Conservation (phyloP, 2,888 invertebrate species). For the Mantis religiosa region DNA sequence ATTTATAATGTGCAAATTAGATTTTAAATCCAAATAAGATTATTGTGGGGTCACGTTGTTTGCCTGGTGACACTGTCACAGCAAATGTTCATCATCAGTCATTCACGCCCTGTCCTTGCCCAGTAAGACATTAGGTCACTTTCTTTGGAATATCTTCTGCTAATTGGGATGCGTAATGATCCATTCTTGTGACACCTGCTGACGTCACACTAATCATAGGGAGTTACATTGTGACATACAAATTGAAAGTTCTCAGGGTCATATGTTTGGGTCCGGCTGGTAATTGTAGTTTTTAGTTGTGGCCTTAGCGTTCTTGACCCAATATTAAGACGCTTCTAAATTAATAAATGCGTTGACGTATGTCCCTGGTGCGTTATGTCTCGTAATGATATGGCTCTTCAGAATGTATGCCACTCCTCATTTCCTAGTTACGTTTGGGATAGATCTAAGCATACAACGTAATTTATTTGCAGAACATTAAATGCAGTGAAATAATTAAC, state of each 20-base stretch:
- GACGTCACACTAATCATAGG: background rate
- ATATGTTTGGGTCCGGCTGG: background rate
- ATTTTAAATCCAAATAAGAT: too few relatives aligned
- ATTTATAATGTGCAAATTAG: too few relatives aligned
- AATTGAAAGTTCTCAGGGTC: background rate
- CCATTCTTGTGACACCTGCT: background rate
- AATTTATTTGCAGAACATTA: too few relatives aligned
- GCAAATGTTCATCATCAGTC: background rate
- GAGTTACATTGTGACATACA: background rate
- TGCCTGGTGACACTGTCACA: background rate
- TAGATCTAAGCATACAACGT: too few relatives aligned
- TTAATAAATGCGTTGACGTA: background rate
- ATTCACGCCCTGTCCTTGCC: background rate
- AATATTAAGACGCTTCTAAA: background rate
- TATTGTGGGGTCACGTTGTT: background rate
- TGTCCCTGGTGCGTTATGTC: background rate
- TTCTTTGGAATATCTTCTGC: background rate
- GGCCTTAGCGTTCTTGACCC: background rate
- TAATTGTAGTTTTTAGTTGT: background rate
- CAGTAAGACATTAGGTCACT: background rate
- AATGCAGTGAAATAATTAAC: too few relatives aligned
- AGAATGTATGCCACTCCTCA: too few relatives aligned
- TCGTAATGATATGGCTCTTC: background rate
- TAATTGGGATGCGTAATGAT: background rate
- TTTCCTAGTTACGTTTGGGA: too few relatives aligned